These are phyloP conservation scores for Boulengeromyrus knoepffleri DNA, from an alignment of 2,113 vertebrate species.

Conservation along the genomic window DNA sequence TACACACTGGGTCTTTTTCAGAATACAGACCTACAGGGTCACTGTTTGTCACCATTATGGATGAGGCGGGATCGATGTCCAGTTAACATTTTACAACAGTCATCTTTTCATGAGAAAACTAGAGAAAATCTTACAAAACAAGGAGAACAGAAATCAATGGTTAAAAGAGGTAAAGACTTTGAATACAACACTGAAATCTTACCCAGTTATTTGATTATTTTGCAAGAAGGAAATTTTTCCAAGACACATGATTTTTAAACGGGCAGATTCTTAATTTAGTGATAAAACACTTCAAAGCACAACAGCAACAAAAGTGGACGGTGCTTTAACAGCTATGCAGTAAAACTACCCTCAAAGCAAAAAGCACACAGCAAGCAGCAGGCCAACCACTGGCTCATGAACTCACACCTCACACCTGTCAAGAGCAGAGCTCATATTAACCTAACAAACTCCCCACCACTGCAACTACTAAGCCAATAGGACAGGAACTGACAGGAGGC, in stretches of 20 bases:
- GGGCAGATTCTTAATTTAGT: neutral
- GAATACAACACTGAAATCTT: neutral
- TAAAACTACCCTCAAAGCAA: neutral
- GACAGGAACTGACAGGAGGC: neutral
- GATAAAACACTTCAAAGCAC: neutral
- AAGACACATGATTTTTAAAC: neutral
- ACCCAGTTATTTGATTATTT: neutral
- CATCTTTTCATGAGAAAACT: neutral
- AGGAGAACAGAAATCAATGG: neutral
- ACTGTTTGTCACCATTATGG: neutral
- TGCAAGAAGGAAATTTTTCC: neutral
- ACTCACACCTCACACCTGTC: neutral
- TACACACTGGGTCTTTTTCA: neutral
- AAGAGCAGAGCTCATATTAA: neutral
- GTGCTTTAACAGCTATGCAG: neutral
- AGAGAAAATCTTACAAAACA: neutral
- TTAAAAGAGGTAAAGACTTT: neutral
- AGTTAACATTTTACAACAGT: neutral
- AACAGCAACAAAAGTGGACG: neutral
- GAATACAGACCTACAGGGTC: neutral
- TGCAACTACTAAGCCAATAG: neutral
- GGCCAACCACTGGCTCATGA: neutral
- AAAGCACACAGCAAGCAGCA: neutral
- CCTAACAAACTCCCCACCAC: neutral
- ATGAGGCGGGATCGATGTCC: neutral